Evolutionary conservation across 2,797 vertebrate genomes (phyloP).

Genomic region (Petrocephalus sullivani): DNA sequence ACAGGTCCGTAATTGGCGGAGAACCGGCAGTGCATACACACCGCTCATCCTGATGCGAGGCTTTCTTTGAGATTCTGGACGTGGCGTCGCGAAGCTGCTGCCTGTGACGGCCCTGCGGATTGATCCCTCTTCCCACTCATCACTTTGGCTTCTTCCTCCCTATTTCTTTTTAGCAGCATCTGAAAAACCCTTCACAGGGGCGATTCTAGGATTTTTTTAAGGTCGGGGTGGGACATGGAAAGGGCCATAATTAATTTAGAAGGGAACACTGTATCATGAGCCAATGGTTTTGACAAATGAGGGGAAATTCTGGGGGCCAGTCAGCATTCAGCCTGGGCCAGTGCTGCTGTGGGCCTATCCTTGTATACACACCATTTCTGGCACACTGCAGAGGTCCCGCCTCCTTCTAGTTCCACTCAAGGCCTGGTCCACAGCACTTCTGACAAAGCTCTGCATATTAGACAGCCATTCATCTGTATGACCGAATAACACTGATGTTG

Average conservation of each 20-base stretch:
- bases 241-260: background rate
- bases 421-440: background rate
- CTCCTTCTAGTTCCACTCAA: background rate
- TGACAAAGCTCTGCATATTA: background rate
- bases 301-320: background rate
- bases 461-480: background rate
- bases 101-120: background rate
- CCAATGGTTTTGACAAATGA: background rate
- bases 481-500: background rate
- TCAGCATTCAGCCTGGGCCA: background rate
- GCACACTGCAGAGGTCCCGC: background rate
- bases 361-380: background rate
- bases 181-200: background rate
- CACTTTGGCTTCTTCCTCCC: background rate
- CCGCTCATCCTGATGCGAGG: background rate
- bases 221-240: background rate
- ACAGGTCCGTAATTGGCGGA: background rate
- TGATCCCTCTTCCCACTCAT: background rate
- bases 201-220: background rate
- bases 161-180: background rate
- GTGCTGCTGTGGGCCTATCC: background rate
- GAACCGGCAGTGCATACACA: background rate
- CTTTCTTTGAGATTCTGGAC: background rate
- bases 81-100: background rate
- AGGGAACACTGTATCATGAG: background rate